Evolutionary conservation across 2,113 vertebrate genomes (phyloP).

Genomic region (Phycodurus eques): DNA sequence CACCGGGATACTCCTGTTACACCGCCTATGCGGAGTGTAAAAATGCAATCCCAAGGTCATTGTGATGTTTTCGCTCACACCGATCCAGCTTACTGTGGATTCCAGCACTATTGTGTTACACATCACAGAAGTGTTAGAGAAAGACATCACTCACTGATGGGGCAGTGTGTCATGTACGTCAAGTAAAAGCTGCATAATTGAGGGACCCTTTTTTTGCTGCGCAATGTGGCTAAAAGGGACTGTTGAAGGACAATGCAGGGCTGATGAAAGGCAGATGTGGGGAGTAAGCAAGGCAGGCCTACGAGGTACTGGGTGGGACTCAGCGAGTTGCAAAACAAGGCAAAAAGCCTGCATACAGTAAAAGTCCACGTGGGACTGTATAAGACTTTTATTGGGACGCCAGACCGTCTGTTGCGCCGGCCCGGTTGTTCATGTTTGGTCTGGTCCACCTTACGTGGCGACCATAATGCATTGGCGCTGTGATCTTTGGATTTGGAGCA

Average conservation of each 20-base stretch:
- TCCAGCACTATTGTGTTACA: constrained; percentile 1
- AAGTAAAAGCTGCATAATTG: constrained; percentile 1
- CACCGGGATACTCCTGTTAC: neutral
- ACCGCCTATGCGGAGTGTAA: no score
- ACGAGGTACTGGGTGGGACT: constrained; percentile 1
- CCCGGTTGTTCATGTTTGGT: neutral
- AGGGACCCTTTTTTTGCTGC: neutral
- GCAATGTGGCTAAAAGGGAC: neutral
- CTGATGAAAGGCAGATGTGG: constrained; percentile 13
- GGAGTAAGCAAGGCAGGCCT: neutral
- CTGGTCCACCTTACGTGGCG: neutral
- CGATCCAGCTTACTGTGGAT: neutral
- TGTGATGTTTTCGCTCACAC: neutral
- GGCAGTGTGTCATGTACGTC: neutral
- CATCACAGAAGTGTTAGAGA: neutral
- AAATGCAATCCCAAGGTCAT: constrained; percentile 10
- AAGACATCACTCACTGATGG: neutral
- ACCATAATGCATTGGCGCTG: neutral
- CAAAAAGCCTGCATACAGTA: no score
- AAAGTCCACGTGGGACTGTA: neutral
- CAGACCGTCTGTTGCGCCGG: neutral
- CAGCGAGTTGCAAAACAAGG: constrained; percentile 3
- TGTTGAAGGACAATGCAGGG: neutral
- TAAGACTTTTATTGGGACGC: constrained; percentile 3
- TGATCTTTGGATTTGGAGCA: neutral